Conservation (phyloP, 2,113 vertebrate genomes). For the Dasyurus viverrinus region DNA sequence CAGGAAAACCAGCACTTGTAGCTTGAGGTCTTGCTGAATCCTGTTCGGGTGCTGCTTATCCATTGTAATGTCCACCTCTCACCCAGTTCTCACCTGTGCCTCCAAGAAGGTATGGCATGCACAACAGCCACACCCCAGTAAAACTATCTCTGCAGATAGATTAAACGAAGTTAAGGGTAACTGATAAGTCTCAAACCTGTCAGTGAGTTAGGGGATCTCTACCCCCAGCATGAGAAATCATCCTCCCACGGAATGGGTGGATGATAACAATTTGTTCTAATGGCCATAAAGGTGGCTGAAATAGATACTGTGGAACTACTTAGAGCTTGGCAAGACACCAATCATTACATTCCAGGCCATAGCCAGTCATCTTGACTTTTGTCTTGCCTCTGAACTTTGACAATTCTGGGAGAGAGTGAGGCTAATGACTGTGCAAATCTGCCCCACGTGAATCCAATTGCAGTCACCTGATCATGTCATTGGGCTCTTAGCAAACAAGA, state of each 20-base stretch:
- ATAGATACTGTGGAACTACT: not conserved
- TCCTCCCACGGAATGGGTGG: too few species aligned
- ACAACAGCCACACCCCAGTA: not conserved
- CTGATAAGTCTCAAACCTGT: not conserved
- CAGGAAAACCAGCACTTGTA: not conserved
- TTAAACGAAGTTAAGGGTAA: not conserved
- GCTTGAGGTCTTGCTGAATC: not conserved
- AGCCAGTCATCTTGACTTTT: too few species aligned
- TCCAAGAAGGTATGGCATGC: not conserved
- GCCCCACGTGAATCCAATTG: too few species aligned
- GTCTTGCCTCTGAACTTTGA: too few species aligned
- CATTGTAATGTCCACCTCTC: not conserved
- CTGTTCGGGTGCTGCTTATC: not conserved
- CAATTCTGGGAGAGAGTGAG: too few species aligned
- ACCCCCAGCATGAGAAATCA: not conserved
- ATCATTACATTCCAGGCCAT: too few species aligned
- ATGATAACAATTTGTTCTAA: not conserved
- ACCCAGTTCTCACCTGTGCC: not conserved
- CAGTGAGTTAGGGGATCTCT: not conserved
- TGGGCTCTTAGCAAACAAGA: too few species aligned
- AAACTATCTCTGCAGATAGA: not conserved
- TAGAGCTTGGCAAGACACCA: not conserved
- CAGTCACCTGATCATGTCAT: too few species aligned
- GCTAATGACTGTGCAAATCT: too few species aligned
- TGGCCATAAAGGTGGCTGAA: not conserved